phyloP scores from a whole-genome alignment of 1,140 invertebrate genomes.

The Phenacoccus solenopsis region DNA sequence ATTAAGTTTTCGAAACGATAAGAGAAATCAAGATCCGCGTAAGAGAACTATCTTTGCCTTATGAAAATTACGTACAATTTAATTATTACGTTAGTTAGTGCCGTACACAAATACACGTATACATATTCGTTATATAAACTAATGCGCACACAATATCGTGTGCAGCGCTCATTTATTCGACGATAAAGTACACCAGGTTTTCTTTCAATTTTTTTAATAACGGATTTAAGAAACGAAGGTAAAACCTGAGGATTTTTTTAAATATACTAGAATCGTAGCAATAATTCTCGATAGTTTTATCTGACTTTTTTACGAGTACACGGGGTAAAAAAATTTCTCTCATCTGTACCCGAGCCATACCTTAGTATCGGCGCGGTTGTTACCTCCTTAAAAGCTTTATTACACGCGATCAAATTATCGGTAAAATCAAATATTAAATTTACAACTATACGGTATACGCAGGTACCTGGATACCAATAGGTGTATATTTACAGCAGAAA shows the following conservation, averaged over 20 bases:
- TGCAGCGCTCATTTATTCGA: background rate
- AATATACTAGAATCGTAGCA: background rate
- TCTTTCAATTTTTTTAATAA: background rate
- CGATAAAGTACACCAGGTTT: background rate
- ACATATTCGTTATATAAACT: background rate
- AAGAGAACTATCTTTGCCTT: too few species aligned
- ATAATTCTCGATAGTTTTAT: background rate
- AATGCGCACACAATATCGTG: background rate
- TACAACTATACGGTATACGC: too few species aligned
- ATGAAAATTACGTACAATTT: too few species aligned
- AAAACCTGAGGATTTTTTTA: background rate
- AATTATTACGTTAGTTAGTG: too few species aligned
- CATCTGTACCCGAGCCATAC: background rate
- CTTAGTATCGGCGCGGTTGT: background rate
- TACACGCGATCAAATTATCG: background rate
- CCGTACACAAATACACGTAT: background rate
- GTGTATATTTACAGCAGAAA: background rate
- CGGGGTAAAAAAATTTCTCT: background rate
- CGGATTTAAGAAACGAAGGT: background rate
- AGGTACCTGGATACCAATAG: background rate
- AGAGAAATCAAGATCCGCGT: too few species aligned
- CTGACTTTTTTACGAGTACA: background rate
- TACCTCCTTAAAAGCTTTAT: background rate
- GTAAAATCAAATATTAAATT: background rate
- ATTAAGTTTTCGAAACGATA: too few species aligned